Percentiles rank a stretch among this genome's conserved stretches.
These are phyloP conservation scores for Hypomecis atomaria DNA, from an alignment of 2,888 invertebrate genomes.

Conservation along the genomic window DNA sequence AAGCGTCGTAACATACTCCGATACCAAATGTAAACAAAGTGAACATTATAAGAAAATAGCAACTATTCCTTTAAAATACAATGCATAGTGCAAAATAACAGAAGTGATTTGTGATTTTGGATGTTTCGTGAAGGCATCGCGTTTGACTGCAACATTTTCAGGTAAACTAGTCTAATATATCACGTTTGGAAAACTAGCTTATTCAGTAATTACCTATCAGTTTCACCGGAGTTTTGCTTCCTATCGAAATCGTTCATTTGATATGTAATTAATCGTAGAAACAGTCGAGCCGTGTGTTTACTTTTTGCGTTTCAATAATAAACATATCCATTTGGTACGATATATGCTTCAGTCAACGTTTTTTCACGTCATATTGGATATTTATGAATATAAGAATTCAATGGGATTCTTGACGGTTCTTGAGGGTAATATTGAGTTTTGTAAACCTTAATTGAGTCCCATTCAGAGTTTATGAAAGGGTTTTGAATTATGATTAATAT, in stretches of 20 bases:
- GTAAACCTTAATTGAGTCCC: not conserved
- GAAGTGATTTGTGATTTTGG: slow-evolving; percentile 30
- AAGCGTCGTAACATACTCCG: slow-evolving; percentile 11
- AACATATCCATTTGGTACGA: not conserved
- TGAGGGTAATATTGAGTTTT: not conserved
- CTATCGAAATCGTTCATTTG: slow-evolving; percentile 18
- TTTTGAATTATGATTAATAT: not conserved
- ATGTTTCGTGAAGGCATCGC: slow-evolving; percentile 24
- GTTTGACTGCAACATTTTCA: slow-evolving; percentile 37
- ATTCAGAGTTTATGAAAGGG: slow-evolving; percentile 1
- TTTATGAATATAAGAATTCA: slow-evolving; percentile 4
- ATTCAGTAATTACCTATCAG: slow-evolving; percentile 34
- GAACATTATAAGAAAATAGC: slow-evolving; percentile 20
- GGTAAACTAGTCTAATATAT: slow-evolving; percentile 28
- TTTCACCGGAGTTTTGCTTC: slow-evolving; percentile 43
- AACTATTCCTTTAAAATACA: slow-evolving; percentile 2
- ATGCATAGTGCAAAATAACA: slow-evolving; percentile 29
- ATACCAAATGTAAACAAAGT: slow-evolving; percentile 39
- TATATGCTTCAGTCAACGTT: slow-evolving; percentile 5
- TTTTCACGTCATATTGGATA: slow-evolving; percentile 2
- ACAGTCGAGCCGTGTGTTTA: slow-evolving; percentile 4
- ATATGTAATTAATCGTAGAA: slow-evolving; percentile 20
- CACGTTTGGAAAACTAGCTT: slow-evolving; percentile 31
- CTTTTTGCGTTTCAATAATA: slow-evolving; percentile 1
- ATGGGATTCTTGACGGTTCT: not conserved